Conservation (phyloP, 2,888 invertebrate species). For the Andrena hattorfiana region DNA sequence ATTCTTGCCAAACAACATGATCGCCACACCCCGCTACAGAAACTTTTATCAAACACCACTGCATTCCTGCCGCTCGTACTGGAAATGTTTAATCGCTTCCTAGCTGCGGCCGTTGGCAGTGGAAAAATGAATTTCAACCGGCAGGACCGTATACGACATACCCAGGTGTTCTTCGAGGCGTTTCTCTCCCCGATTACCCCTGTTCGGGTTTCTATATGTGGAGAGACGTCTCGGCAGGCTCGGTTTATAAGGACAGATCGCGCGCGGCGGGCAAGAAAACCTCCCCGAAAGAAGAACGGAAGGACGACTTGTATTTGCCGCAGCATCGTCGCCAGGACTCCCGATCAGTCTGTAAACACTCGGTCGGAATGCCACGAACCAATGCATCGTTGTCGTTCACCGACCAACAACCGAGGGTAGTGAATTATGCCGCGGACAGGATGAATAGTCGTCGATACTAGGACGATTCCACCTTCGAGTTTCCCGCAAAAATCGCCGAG, state of each 20-base stretch:
- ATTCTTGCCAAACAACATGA: not conserved
- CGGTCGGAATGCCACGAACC: conserved; percentile 49
- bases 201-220: conserved; percentile 55
- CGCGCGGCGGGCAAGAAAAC: conserved; percentile 50
- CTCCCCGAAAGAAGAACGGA: conserved; percentile 50
- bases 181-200: conserved; percentile 30
- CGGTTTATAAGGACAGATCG: conserved; percentile 59
- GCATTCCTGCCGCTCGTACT: not conserved
- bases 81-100: conserved; percentile 21
- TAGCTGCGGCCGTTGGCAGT: not conserved
- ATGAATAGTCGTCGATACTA: conserved; percentile 46
- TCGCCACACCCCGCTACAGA: not conserved
- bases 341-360: conserved; percentile 62
- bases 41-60: conserved; percentile 10
- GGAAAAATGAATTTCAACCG: conserved; percentile 32
- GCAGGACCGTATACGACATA: conserved; percentile 34
- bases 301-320: conserved; percentile 65
- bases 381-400: conserved; percentile 33
- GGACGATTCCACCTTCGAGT: conserved; percentile 25
- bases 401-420: conserved; percentile 12
- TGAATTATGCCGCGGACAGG: conserved; percentile 59
- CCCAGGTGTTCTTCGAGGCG: conserved; percentile 46
- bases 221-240: conserved; percentile 30
- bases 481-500: conserved; percentile 34
- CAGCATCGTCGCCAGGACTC: conserved; percentile 41